These are phyloP conservation scores for Chesias legatella DNA, from an alignment of 2,888 invertebrate genomes.

Conservation along the genomic window DNA sequence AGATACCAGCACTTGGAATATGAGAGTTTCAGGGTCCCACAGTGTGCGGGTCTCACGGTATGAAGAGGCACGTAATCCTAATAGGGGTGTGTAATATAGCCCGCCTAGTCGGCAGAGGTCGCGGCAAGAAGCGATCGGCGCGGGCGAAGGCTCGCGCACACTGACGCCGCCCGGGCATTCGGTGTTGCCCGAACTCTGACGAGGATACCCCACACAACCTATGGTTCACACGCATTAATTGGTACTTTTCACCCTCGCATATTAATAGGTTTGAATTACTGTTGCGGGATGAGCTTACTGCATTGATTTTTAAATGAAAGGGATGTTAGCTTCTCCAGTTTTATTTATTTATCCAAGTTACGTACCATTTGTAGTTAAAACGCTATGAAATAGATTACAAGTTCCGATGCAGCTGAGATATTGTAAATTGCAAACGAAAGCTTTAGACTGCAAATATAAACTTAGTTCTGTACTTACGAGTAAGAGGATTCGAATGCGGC, in stretches of 20 bases:
- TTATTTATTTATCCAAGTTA: not conserved
- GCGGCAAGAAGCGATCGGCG: constrained; percentile 52
- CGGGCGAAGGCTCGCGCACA: constrained; percentile 68
- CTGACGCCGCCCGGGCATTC: constrained; percentile 71
- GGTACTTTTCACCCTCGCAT: constrained; percentile 3
- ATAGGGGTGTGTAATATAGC: constrained; percentile 40
- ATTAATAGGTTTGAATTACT: constrained; percentile 4
- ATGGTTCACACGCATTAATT: not conserved
- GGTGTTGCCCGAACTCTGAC: constrained; percentile 50
- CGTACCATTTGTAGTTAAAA: too few species aligned
- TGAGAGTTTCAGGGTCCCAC: too few species aligned
- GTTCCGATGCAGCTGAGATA: not conserved
- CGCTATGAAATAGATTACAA: too few species aligned
- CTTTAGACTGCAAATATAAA: not conserved
- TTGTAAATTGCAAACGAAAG: not conserved
- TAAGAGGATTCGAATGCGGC: too few species aligned
- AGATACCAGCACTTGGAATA: not conserved
- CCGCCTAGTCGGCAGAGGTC: constrained; percentile 35
- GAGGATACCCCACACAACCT: constrained; percentile 36
- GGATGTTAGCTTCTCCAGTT: too few species aligned
- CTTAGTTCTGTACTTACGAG: too few species aligned
- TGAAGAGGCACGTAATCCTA: constrained; percentile 42
- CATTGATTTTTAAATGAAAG: too few species aligned
- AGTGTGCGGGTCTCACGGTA: constrained; percentile 18
- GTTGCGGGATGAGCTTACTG: too few species aligned